phyloP scores from a whole-genome alignment of 2,888 invertebrate species.

The Tricholauxania praeusta region DNA sequence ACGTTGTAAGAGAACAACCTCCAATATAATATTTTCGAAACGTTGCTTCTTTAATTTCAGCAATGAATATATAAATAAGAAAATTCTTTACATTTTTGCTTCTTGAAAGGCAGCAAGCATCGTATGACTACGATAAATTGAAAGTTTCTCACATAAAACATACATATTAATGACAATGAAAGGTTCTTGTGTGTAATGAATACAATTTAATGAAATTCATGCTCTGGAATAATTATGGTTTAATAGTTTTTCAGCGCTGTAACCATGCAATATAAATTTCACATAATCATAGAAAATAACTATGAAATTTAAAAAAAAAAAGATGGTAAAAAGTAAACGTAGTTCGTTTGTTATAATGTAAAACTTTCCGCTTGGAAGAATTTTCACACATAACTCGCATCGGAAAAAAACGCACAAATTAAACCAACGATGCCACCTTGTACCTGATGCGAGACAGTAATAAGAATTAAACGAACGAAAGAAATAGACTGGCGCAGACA shows the following conservation, averaged over 20 bases:
- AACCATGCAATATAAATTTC: neutral
- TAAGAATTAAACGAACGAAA: neutral
- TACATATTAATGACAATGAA: neutral
- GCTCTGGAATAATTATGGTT: constrained; percentile 13
- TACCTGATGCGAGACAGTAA: constrained; percentile 15
- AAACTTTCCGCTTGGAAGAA: constrained; percentile 28
- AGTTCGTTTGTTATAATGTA: neutral
- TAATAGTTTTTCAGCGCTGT: neutral
- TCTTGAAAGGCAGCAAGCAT: too few relatives aligned
- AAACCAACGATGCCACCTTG: neutral
- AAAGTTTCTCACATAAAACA: neutral
- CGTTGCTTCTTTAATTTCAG: too few relatives aligned
- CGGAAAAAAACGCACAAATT: neutral
- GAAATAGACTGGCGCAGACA: neutral
- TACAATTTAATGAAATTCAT: constrained; percentile 15
- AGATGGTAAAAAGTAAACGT: too few relatives aligned
- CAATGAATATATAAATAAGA: too few relatives aligned
- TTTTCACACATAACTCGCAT: constrained; percentile 29
- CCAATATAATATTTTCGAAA: too few relatives aligned
- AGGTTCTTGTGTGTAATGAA: neutral
- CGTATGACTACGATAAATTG: too few relatives aligned
- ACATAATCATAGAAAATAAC: neutral
- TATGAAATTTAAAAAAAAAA: neutral
- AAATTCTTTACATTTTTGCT: too few relatives aligned
- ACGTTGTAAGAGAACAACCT: too few relatives aligned